Conservation (phyloP, 2,113 vertebrate species). For the Dicrurus megarhynchus region DNA sequence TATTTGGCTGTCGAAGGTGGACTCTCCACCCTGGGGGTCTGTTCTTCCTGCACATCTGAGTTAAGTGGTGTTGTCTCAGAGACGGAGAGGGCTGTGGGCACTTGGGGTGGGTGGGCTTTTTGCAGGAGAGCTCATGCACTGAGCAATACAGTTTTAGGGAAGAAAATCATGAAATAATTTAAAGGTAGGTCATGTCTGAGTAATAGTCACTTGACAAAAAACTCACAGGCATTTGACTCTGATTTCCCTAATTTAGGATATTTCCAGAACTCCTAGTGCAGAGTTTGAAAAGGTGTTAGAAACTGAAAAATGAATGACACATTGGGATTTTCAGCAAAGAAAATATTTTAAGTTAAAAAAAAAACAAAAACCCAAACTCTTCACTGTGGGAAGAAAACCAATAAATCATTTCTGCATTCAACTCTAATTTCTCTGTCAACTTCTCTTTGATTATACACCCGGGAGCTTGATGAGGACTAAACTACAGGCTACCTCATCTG, state of each 20-base stretch:
- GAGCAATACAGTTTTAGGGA: neutral
- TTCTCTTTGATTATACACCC: slow-evolving; percentile 1
- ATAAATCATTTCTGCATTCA: slow-evolving; percentile 12
- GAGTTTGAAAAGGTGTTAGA: neutral
- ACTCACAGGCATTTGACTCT: neutral
- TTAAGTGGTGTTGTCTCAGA: neutral
- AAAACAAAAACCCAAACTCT: neutral
- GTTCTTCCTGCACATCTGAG: neutral
- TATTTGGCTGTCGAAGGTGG: neutral
- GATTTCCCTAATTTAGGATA: neutral
- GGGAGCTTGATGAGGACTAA: neutral
- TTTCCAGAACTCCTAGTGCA: neutral
- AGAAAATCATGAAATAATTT: neutral
- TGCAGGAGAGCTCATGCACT: neutral
- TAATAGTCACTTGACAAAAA: neutral
- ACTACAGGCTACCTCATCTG: neutral
- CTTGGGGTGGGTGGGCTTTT: neutral
- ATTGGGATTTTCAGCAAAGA: neutral
- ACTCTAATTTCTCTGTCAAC: slow-evolving; percentile 8
- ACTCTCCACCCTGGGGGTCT: neutral
- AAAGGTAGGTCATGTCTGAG: neutral
- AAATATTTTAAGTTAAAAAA: neutral
- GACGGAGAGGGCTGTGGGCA: neutral
- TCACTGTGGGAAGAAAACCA: neutral
- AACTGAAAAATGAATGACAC: neutral